Percentiles rank a stretch among this genome's conserved stretches.
Evolutionary conservation across 2,797 vertebrate species (phyloP).

Genomic region (Pristis pectinata): DNA sequence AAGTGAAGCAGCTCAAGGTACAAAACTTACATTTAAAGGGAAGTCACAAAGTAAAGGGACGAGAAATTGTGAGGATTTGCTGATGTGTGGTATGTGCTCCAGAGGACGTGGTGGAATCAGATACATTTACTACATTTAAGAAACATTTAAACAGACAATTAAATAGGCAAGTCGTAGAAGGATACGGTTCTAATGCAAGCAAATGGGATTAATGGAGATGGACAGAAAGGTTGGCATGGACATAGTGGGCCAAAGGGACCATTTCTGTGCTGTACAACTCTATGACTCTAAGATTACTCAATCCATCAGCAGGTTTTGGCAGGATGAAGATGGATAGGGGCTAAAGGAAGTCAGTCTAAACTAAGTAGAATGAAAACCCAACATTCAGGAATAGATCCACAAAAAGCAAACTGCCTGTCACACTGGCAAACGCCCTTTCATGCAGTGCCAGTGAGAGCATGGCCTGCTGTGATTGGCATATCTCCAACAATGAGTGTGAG

Average conservation of each 20-base stretch:
- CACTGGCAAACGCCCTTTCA: neutral
- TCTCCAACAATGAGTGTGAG: neutral
- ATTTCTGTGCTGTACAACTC: too few species aligned
- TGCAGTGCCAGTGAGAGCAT: neutral
- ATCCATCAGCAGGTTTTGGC: neutral
- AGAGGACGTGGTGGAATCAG: too few species aligned
- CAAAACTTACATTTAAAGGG: neutral
- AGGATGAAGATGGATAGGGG: neutral
- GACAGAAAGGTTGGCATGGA: too few species aligned
- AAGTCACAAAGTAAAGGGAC: neutral
- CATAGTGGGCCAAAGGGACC: too few species aligned
- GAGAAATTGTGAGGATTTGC: neutral
- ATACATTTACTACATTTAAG: too few species aligned
- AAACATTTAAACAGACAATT: too few species aligned
- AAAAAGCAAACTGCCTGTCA: neutral
- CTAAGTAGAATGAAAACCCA: neutral
- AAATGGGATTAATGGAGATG: too few species aligned
- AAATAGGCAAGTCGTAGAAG: too few species aligned
- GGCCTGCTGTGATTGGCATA: neutral
- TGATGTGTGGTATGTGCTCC: too few species aligned
- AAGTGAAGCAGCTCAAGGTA: neutral
- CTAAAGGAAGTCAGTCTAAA: neutral
- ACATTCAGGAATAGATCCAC: neutral
- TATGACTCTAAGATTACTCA: neutral
- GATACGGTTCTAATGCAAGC: too few species aligned